Percentiles rank a stretch among this genome's conserved stretches.
These are phyloP conservation scores for Gavialis gangeticus DNA, from an alignment of 2,113 vertebrate species.

Conservation along the genomic window DNA sequence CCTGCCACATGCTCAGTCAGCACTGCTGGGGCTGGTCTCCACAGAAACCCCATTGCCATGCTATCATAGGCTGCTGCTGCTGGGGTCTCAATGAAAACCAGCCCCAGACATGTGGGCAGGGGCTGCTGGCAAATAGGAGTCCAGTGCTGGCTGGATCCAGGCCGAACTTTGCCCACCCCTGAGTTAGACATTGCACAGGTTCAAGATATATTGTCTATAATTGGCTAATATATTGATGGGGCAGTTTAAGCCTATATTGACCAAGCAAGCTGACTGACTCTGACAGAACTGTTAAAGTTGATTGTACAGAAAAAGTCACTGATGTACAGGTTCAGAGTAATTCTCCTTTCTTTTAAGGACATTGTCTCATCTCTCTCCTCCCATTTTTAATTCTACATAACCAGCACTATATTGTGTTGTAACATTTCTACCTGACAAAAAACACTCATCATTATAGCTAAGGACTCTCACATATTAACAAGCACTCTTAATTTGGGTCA, in stretches of 20 bases:
- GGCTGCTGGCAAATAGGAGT: too few species aligned
- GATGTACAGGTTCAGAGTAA: neutral
- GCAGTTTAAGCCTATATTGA: neutral
- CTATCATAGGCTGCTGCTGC: too few species aligned
- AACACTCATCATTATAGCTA: neutral
- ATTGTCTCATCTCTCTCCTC: neutral
- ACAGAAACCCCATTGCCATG: too few species aligned
- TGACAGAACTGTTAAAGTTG: neutral
- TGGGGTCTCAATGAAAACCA: too few species aligned
- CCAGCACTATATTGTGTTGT: neutral
- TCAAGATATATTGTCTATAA: neutral
- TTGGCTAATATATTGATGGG: neutral
- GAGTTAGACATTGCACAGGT: neutral
- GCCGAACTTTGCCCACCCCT: too few species aligned
- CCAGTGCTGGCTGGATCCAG: too few species aligned
- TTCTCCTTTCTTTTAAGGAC: neutral
- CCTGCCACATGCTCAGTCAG: too few species aligned
- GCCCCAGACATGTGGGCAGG: too few species aligned
- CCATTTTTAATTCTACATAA: neutral
- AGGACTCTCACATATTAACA: neutral
- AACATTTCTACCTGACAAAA: neutral
- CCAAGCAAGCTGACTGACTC: neutral
- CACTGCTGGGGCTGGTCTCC: too few species aligned
- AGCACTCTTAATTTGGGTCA: too few species aligned
- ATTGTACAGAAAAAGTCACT: neutral